Evolutionary conservation across 2,888 invertebrate genomes (phyloP).

Genomic region (Trissolcus brochymenae): DNA sequence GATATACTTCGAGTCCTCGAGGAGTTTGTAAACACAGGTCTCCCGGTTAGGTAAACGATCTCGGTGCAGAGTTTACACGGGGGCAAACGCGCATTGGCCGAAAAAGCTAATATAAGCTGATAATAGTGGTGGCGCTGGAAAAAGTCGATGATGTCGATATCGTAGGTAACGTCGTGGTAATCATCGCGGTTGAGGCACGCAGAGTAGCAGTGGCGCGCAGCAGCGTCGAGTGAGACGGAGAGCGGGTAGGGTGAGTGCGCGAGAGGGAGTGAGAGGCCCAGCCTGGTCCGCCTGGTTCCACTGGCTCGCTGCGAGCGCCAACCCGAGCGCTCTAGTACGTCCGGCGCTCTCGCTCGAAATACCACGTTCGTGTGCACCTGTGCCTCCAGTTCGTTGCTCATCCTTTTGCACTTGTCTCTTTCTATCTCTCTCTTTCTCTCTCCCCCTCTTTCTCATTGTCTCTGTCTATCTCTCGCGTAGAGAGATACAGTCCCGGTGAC

Average conservation of each 20-base stretch:
- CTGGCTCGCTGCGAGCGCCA: conserved; percentile 49
- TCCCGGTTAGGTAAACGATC: no score
- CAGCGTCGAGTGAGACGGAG: conserved; percentile 54
- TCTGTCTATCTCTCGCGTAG: conserved; percentile 5
- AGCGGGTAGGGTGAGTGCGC: conserved; percentile 22
- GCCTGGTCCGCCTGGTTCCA: conserved; percentile 60
- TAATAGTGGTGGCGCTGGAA: conserved; percentile 19
- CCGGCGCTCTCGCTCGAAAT: conserved; percentile 64
- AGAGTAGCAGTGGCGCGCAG: conserved; percentile 66
- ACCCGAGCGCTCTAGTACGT: conserved; percentile 62
- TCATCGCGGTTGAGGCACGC: conserved; percentile 71
- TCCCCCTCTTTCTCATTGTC: conserved; percentile 2
- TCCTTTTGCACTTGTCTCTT: conserved; percentile 11
- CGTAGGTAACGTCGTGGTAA: conserved; percentile 60
- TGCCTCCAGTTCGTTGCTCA: conserved; percentile 25
- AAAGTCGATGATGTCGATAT: conserved; percentile 61
- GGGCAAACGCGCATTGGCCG: no score
- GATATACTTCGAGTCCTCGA: no score
- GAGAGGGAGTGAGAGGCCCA: conserved; percentile 44
- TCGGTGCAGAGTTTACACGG: no score
- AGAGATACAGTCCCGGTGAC: background rate
- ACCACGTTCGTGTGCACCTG: conserved; percentile 52
- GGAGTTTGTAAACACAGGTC: no score
- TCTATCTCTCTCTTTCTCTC: conserved; percentile 8
- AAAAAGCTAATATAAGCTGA: no score